Conservation (phyloP, 2,888 invertebrate genomes). For the Emmelina monodactyla region DNA sequence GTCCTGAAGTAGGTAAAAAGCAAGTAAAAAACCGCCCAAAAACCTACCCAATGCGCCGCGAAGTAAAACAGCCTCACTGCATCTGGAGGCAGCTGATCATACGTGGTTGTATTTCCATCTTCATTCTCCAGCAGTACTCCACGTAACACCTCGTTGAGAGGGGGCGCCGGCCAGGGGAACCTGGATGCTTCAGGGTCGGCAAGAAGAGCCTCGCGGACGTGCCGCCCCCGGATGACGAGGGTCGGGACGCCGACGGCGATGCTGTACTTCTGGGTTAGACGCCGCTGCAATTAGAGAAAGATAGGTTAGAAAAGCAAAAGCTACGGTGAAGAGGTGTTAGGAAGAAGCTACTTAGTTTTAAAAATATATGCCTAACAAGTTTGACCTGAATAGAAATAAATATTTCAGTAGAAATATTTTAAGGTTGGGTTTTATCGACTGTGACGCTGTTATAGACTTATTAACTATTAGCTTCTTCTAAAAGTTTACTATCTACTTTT, state of each 20-base stretch:
- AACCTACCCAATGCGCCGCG: slow-evolving; percentile 87
- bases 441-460: too few relatives aligned
- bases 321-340: too few relatives aligned
- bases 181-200: slow-evolving; percentile 70
- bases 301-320: neutral
- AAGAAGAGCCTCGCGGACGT: slow-evolving; percentile 71
- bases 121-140: slow-evolving; percentile 53
- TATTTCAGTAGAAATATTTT: too few relatives aligned
- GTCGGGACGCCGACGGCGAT: slow-evolving; percentile 81
- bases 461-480: too few relatives aligned
- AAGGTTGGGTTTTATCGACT: too few relatives aligned
- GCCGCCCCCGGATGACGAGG: slow-evolving; percentile 75
- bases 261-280: slow-evolving; percentile 77
- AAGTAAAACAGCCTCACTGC: slow-evolving; percentile 81
- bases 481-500: too few relatives aligned
- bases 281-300: slow-evolving; percentile 63
- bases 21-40: too few relatives aligned
- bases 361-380: too few relatives aligned
- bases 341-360: too few relatives aligned
- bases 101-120: slow-evolving; percentile 41
- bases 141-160: slow-evolving; percentile 65
- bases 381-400: too few relatives aligned
- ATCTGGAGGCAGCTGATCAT: slow-evolving; percentile 68
- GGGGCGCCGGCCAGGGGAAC: slow-evolving; percentile 84
- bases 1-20: neutral